A percentile compares a stretch with the other conserved stretches of the same genome.
phyloP scores from a whole-genome alignment of 2,113 vertebrate genomes.

The Tragulus kanchil region DNA sequence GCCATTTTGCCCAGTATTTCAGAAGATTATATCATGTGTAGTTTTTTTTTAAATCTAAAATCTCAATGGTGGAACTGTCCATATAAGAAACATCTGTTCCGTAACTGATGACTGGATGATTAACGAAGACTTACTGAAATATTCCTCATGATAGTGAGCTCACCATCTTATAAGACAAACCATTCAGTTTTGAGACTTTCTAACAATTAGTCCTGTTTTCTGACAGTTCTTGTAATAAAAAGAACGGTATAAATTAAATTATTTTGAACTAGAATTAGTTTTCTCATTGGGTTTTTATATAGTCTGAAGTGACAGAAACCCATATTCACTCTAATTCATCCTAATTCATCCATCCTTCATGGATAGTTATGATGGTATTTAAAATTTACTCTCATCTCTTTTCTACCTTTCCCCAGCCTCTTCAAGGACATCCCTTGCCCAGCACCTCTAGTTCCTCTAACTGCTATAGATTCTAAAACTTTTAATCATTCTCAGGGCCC shows the following conservation, averaged over 20 bases:
- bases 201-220: neutral
- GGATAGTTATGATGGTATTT: neutral
- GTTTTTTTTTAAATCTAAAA: conserved; percentile 15
- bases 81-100: neutral
- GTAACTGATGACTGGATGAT: neutral
- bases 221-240: too few relatives aligned
- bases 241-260: neutral
- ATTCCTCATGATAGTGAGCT: neutral
- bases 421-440: neutral
- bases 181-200: conserved; percentile 15
- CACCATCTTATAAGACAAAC: neutral
- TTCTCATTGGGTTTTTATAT: neutral
- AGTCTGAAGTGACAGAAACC: conserved; percentile 3
- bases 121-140: neutral
- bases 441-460: neutral
- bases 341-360: neutral
- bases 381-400: neutral
- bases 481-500: neutral
- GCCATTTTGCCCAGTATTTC: neutral
- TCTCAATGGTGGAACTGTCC: neutral
- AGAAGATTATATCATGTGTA: neutral
- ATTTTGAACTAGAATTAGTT: neutral
- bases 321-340: conserved; percentile 30
- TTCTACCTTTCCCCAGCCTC: neutral
- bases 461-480: neutral